A percentile compares a stretch with the other conserved stretches of the same genome.
phyloP scores from a whole-genome alignment of 2,888 invertebrate genomes.

The Sarcophaga variegata region DNA sequence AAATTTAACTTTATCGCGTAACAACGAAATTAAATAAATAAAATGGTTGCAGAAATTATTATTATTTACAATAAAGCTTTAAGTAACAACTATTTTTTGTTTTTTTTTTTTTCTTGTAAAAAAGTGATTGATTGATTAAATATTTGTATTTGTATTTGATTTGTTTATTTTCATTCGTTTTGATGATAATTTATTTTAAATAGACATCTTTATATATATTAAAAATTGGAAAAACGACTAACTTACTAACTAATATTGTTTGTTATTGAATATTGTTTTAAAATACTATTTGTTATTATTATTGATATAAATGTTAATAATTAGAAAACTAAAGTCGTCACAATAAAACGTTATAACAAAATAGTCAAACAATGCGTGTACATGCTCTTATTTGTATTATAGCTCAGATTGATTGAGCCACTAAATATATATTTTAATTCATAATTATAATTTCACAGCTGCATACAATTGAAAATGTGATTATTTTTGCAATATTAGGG shows the following conservation, averaged over 20 bases:
- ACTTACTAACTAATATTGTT: slow-evolving; percentile 59
- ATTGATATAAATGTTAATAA: slow-evolving; percentile 18
- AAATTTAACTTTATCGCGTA: no score
- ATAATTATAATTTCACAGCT: no score
- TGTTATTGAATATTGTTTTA: slow-evolving; percentile 22
- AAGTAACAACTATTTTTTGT: slow-evolving; percentile 17
- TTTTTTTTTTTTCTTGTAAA: slow-evolving; percentile 3
- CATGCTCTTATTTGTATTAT: no score
- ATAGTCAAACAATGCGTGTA: no score
- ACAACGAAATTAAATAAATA: slow-evolving; percentile 1
- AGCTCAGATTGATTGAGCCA: no score
- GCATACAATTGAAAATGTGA: no score
- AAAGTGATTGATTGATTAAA: slow-evolving; percentile 27
- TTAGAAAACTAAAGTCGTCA: background rate
- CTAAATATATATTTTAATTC: no score
- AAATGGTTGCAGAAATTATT: background rate
- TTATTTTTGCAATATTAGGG: no score
- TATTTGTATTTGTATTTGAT: slow-evolving; percentile 15
- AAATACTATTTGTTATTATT: slow-evolving; percentile 22
- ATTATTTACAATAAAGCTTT: slow-evolving; percentile 27
- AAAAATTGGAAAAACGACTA: slow-evolving; percentile 60
- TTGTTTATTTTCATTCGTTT: slow-evolving; percentile 21
- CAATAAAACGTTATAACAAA: no score
- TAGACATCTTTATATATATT: slow-evolving; percentile 53
- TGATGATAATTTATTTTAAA: slow-evolving; percentile 42